phyloP scores from a whole-genome alignment of 1,140 invertebrate genomes.

The Caenorhabditis elegans region WBcel235 BX284606.5:13207001-13207500 shows the following conservation, averaged over 20 bases:
- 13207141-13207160: neutral
- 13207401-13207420: no score
- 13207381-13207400: no score
- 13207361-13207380: no score
- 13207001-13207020: neutral
- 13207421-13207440: no score
- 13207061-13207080: conserved; percentile 5
- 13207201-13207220: neutral
- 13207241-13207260: conserved; percentile 32
- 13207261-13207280: conserved; percentile 6
- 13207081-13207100: no score
- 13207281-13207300: no score
- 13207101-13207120: neutral
- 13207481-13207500: no score
- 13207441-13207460: no score
- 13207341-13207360: no score
- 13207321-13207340: no score
- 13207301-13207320: no score
- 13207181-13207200: neutral
- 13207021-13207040: neutral
- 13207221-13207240: neutral
- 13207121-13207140: conserved; percentile 14
- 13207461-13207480: no score
- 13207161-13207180: neutral
- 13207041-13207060: conserved; percentile 21